Evolutionary conservation across 2,888 invertebrate genomes (phyloP).

Genomic region (Proisotoma minuta): DNA sequence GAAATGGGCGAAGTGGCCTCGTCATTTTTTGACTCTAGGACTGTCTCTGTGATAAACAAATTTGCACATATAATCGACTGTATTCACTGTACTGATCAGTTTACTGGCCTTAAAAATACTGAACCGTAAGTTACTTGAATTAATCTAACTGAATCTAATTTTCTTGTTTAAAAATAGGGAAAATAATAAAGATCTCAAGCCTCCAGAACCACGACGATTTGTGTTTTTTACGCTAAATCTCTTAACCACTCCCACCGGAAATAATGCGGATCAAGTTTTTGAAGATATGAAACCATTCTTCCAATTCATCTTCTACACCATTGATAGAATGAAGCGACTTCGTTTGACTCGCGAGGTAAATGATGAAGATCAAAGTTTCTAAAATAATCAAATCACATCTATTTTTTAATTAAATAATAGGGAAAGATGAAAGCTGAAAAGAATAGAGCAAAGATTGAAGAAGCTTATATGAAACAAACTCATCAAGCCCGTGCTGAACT

Average conservation of each 20-base stretch:
- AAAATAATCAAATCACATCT: not conserved
- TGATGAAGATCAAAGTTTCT: slow-evolving; percentile 7
- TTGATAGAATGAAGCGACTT: slow-evolving; percentile 85
- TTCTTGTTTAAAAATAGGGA: slow-evolving; percentile 26
- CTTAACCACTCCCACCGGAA: slow-evolving; percentile 58
- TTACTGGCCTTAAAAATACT: slow-evolving; percentile 79
- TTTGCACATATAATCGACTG: slow-evolving; percentile 83
- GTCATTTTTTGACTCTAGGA: slow-evolving; percentile 75
- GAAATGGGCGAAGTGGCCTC: slow-evolving; percentile 84
- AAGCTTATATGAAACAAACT: slow-evolving; percentile 87
- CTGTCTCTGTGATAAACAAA: slow-evolving; percentile 69
- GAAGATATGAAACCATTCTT: slow-evolving; percentile 74
- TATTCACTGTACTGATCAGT: slow-evolving; percentile 96
- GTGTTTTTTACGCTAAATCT: slow-evolving; percentile 76
- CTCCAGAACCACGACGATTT: slow-evolving; percentile 73
- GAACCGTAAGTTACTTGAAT: slow-evolving; percentile 62
- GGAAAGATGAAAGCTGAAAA: slow-evolving; percentile 87
- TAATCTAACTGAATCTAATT: not conserved
- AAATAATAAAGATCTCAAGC: slow-evolving; percentile 49
- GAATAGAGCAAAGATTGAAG: slow-evolving; percentile 87
- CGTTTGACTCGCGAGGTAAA: slow-evolving; percentile 83
- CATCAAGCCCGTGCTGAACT: slow-evolving; percentile 96
- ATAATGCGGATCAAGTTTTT: slow-evolving; percentile 64
- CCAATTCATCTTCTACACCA: slow-evolving; percentile 81
- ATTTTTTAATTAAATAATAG: slow-evolving; percentile 52